Evolutionary conservation across 2,797 vertebrate species (phyloP).

Genomic region (Peromyscus eremicus): DNA sequence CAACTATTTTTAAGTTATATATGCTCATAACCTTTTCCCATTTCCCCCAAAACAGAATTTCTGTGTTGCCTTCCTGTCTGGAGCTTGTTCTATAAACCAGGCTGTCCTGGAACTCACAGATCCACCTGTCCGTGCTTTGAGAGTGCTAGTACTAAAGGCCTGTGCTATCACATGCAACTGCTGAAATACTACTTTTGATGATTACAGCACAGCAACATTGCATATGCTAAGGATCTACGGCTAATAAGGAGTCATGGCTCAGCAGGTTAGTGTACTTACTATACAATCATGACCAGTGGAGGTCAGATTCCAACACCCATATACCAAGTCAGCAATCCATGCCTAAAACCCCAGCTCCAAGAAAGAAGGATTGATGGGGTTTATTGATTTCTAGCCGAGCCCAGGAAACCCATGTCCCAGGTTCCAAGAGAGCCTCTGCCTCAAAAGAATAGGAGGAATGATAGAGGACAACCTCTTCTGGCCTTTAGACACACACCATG

Average conservation of each 20-base stretch:
- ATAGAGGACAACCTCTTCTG: not conserved
- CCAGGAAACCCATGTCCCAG: not conserved
- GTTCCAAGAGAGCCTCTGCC: not conserved
- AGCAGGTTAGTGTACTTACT: not conserved
- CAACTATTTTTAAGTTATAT: not conserved
- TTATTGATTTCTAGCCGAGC: not conserved
- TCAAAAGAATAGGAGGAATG: not conserved
- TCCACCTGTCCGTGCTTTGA: not conserved
- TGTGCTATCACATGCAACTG: not conserved
- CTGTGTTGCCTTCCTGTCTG: not conserved
- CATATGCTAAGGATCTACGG: not conserved
- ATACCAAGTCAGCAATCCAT: not conserved
- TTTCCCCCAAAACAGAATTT: not conserved
- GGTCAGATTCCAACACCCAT: not conserved
- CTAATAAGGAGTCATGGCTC: not conserved
- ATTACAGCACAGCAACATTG: not conserved
- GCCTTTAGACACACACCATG: not conserved
- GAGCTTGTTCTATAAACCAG: not conserved
- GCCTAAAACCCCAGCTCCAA: not conserved
- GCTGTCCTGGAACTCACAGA: not conserved
- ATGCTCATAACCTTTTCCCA: not conserved
- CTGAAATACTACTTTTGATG: not conserved
- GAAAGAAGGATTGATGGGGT: not conserved
- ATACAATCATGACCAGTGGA: not conserved
- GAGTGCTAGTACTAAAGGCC: not conserved